phyloP scores from a whole-genome alignment of 2,113 vertebrate species.

The Oreochromis spilurus region DNA sequence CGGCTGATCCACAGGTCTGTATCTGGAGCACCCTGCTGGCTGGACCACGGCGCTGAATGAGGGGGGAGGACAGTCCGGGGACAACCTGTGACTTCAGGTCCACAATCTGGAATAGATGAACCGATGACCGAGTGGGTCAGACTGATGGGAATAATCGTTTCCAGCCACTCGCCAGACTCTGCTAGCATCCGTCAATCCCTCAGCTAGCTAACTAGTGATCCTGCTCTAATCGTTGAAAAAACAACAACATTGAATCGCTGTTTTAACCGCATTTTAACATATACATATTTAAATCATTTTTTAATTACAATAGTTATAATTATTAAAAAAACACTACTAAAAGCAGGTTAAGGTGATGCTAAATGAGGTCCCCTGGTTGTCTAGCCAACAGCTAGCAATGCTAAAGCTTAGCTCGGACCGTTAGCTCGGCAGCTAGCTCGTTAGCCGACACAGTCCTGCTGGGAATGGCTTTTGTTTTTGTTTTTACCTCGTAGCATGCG shows the following conservation, averaged over 20 bases:
- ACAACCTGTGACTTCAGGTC: neutral
- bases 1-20: constrained; percentile 15
- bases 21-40: constrained; percentile 2
- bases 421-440: constrained; percentile 42
- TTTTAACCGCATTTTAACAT: neutral
- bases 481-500: constrained; percentile 29
- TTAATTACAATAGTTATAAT: neutral
- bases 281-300: neutral
- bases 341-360: neutral
- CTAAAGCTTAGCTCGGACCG: constrained; percentile 34
- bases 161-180: neutral
- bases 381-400: neutral
- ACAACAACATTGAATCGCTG: neutral
- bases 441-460: neutral
- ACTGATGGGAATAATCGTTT: neutral
- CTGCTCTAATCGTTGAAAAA: neutral
- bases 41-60: neutral
- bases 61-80: neutral
- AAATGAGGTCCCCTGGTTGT: neutral
- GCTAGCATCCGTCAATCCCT: constrained; percentile 6
- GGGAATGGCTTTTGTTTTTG: constrained; percentile 6
- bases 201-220: neutral
- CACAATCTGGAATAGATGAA: neutral
- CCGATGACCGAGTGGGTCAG: neutral
- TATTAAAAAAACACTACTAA: neutral